Evolutionary conservation across 2,888 invertebrate genomes (phyloP).

Genomic region (Automeris io): DNA sequence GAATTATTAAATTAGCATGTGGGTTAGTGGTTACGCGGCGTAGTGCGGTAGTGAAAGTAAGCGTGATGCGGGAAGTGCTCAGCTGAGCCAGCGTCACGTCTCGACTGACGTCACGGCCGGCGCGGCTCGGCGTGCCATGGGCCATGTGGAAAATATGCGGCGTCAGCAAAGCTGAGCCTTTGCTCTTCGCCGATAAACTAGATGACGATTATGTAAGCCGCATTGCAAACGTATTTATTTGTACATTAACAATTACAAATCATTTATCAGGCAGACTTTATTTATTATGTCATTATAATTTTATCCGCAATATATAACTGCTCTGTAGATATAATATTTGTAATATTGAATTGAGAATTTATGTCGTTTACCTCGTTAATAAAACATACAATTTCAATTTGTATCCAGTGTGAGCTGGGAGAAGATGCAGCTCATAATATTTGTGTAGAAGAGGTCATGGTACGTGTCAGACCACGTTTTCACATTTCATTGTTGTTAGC

Average conservation of each 20-base stretch:
- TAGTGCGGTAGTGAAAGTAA: slow-evolving; percentile 54
- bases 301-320: neutral
- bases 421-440: neutral
- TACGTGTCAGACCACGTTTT: neutral
- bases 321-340: neutral
- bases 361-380: neutral
- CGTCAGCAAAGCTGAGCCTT: slow-evolving; percentile 67
- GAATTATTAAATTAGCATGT: slow-evolving; percentile 49
- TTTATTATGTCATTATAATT: slow-evolving; percentile 5
- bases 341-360: too few relatives aligned
- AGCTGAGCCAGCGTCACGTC: slow-evolving; percentile 57
- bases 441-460: neutral
- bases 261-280: slow-evolving; percentile 1
- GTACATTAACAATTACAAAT: slow-evolving; percentile 4
- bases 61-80: slow-evolving; percentile 49
- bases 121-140: too few relatives aligned
- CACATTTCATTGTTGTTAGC: neutral
- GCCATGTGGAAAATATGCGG: slow-evolving; percentile 74
- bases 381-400: neutral
- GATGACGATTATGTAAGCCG: slow-evolving; percentile 67
- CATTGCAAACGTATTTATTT: slow-evolving; percentile 16
- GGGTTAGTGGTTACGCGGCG: slow-evolving; percentile 16
- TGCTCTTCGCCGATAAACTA: slow-evolving; percentile 48
- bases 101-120: slow-evolving; percentile 46
- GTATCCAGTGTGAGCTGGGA: slow-evolving; percentile 1